A percentile compares a stretch with the other conserved stretches of the same genome.
phyloP scores from a whole-genome alignment of 1,140 invertebrate species.

The Maniola jurtina region DNA sequence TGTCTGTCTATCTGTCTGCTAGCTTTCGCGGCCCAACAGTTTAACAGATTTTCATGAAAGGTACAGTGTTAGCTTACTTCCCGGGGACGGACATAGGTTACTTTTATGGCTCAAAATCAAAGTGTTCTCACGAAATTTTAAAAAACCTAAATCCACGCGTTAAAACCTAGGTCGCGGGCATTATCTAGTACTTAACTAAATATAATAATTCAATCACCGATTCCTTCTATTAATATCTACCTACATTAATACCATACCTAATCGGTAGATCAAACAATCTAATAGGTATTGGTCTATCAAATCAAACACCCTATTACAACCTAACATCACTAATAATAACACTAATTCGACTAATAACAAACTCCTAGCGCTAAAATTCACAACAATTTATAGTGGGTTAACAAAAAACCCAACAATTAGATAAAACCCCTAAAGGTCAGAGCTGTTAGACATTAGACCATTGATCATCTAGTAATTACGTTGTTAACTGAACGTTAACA shows the following conservation, averaged over 20 bases:
- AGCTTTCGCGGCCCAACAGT: no score
- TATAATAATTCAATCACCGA: no score
- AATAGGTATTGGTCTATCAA: background rate
- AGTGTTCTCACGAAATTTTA: no score
- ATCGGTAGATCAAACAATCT: background rate
- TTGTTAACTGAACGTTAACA: constrained; percentile 13
- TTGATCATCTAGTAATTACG: constrained; percentile 7
- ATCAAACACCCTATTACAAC: background rate
- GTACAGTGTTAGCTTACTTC: no score
- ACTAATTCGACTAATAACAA: background rate
- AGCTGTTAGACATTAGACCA: background rate
- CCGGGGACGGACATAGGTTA: no score
- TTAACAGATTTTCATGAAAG: no score
- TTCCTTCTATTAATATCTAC: background rate
- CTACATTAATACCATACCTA: background rate
- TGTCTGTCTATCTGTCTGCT: no score
- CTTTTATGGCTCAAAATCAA: no score
- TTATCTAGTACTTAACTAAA: no score
- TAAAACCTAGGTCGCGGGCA: no score
- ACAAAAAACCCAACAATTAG: background rate
- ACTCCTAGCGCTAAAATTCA: background rate
- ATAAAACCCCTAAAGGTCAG: background rate
- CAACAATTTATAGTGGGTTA: background rate
- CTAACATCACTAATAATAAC: background rate
- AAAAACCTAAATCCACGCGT: no score